A percentile compares a stretch with the other conserved stretches of the same genome.
These are phyloP conservation scores for Ctenochaetus hawaiiensis DNA, from an alignment of 2,797 vertebrate genomes.

Conservation along the genomic window DNA sequence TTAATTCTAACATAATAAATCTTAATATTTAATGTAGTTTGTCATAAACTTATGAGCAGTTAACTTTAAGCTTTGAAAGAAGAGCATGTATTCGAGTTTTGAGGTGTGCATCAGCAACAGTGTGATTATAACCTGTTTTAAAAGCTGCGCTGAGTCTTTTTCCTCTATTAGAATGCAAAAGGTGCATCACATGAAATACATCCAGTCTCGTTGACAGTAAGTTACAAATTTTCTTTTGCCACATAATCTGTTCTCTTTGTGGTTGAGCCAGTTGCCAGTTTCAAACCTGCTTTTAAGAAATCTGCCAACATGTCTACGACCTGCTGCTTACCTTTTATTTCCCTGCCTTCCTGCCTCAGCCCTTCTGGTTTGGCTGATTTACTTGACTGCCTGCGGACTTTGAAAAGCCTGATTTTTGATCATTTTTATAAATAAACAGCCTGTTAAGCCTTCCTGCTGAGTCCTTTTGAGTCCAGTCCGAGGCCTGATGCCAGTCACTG, in stretches of 20 bases:
- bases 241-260: background rate
- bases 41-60: background rate
- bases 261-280: background rate
- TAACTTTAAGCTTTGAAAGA: background rate
- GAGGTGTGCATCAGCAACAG: background rate
- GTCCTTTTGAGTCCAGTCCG: slow-evolving; percentile 20
- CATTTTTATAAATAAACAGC: slow-evolving; percentile 20
- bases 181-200: background rate
- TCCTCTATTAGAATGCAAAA: background rate
- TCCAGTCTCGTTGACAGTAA: background rate
- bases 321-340: slow-evolving; percentile 16
- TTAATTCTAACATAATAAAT: background rate
- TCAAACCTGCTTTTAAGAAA: background rate
- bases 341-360: slow-evolving; percentile 9
- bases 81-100: background rate
- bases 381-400: background rate
- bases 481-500: slow-evolving; percentile 32
- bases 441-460: slow-evolving; percentile 17
- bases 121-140: background rate
- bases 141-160: slow-evolving; percentile 1
- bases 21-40: background rate
- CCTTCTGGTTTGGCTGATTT: slow-evolving; percentile 24
- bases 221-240: background rate
- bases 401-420: slow-evolving; percentile 16
- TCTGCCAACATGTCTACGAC: slow-evolving; percentile 10